These are phyloP conservation scores for Diuraphis noxia DNA, from an alignment of 1,140 invertebrate species.

Conservation along the genomic window DNA sequence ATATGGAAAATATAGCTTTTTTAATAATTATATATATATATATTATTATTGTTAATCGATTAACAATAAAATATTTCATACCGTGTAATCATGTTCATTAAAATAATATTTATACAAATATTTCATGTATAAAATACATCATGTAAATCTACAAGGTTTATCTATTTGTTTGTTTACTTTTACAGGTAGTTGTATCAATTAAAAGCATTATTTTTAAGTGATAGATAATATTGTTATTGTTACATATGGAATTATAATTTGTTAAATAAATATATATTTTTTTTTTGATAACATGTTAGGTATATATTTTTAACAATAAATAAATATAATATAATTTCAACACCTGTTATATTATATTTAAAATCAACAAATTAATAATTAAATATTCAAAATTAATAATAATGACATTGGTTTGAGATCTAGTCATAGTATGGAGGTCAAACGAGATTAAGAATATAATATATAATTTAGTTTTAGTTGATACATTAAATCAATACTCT, in stretches of 20 bases:
- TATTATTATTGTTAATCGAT: neutral
- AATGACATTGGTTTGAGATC: constrained; percentile 28
- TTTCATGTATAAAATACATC: too few species aligned
- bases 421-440: constrained; percentile 7
- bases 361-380: neutral
- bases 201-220: neutral
- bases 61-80: neutral
- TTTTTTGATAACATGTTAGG: neutral
- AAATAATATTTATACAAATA: too few species aligned
- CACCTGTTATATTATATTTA: neutral
- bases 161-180: neutral
- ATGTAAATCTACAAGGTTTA: neutral
- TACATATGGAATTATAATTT: neutral
- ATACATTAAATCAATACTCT: neutral
- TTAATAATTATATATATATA: neutral
- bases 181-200: neutral
- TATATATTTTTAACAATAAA: neutral
- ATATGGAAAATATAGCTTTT: neutral
- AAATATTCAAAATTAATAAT: neutral
- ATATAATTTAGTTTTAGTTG: neutral
- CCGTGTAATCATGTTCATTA: neutral
- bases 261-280: too few species aligned
- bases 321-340: neutral
- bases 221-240: neutral
- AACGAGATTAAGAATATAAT: constrained; percentile 20